Conservation (phyloP, 2,888 invertebrate species). For the Limnephilus marmoratus region DNA sequence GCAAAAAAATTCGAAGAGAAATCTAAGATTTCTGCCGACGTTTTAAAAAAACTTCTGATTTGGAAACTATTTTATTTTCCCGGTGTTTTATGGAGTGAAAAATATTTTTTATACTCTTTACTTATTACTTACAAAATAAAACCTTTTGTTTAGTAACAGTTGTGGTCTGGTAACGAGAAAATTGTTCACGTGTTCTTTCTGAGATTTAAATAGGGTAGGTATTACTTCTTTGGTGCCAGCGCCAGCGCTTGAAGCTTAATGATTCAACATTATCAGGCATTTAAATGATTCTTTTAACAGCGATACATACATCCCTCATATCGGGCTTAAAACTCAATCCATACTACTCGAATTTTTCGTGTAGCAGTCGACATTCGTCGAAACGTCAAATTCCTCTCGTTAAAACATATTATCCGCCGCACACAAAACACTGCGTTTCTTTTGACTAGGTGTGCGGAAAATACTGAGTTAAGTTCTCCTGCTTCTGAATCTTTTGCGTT, state of each 20-base stretch:
- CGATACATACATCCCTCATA: background rate
- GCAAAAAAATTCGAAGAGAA: background rate
- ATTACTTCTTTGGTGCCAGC: background rate
- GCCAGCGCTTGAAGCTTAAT: background rate
- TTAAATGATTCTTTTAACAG: background rate
- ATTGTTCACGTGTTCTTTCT: background rate
- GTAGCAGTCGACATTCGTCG: background rate
- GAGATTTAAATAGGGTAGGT: background rate
- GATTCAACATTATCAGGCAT: background rate
- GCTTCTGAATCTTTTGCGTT: background rate
- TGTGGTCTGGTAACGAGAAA: background rate
- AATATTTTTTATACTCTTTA: too few relatives aligned
- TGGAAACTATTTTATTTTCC: too few relatives aligned
- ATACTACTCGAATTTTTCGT: background rate
- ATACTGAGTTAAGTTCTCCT: background rate
- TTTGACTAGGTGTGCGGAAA: background rate
- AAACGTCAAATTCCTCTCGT: background rate
- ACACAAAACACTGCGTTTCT: background rate
- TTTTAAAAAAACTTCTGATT: too few relatives aligned
- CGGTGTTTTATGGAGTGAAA: too few relatives aligned
- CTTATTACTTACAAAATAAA: background rate
- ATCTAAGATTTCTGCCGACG: background rate
- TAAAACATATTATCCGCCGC: background rate
- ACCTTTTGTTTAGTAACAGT: background rate
- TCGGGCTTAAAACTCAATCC: background rate